Evolutionary conservation across 2,888 invertebrate genomes (phyloP), one percentile per base, ranked within the genome.

Genomic region (Pimpla rufipes): DNA sequence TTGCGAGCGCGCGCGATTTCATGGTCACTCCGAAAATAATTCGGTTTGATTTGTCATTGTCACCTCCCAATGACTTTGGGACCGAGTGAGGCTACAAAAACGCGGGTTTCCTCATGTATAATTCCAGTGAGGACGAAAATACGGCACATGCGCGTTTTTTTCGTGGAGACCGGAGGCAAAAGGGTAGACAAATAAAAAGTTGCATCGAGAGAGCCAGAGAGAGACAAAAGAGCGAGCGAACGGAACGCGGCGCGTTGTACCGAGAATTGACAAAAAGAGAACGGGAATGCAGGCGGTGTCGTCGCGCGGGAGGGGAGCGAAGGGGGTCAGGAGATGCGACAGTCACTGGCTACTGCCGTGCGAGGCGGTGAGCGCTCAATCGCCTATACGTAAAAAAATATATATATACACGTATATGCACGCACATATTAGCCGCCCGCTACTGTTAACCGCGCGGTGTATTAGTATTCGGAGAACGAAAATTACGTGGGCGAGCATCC

Each of bases 401-500:
- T 42, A 42, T 21, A 3, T 64, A 11, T 11, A 5, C 40, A 16
- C 18, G 4, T 21, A 64, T 7, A 62, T 8, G 6, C 1, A 16
- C 16, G 40, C 4, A 45, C 21, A 18, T 40, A 40, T 42, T 64
- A 23, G 42, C 21, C 7, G 42, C 13, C 13, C 35, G 75, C 62
- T 37, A 68, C 77, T 57, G 59, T 50, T 59, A 55, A 62, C 59
- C 59, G 70, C 29, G n/a, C 50, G 11, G 67, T 55, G 64, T 83
- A 85, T 85, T 85, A 83, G 79, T 85, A 85, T 85, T 85, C 85
- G 85, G 83, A 64, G 82, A 85, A 85, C 83, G 85, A 85, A 83
- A 83, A 85, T 83, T 85, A 82, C 85, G 83, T 77, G 82, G 83
- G 83, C 79, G 83, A 76, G 73, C 85, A 82, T 85, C 85, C 85